Percentiles rank a stretch among this genome's conserved stretches.
phyloP scores from a whole-genome alignment of 2,113 vertebrate species.

The Salvelinus fontinalis region DNA sequence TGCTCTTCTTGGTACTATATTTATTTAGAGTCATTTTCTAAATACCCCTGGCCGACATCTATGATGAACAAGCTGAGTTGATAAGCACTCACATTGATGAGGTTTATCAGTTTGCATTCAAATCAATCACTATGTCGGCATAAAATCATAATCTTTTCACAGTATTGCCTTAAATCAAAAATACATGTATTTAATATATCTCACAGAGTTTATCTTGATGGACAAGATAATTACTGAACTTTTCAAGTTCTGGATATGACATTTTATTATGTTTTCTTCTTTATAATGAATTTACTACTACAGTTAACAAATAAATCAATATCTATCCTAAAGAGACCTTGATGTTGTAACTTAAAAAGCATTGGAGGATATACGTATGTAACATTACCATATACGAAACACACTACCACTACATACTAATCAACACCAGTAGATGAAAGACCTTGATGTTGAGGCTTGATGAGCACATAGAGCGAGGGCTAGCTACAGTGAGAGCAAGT shows the following conservation, averaged over 20 bases:
- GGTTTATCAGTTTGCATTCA: too few relatives aligned
- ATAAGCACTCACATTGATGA: not conserved
- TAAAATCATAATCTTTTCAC: too few relatives aligned
- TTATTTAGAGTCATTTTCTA: not conserved
- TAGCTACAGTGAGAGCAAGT: not conserved
- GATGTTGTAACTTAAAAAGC: not conserved
- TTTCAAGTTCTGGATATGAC: too few relatives aligned
- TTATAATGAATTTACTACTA: not conserved
- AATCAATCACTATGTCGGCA: too few relatives aligned
- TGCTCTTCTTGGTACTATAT: not conserved
- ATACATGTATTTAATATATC: too few relatives aligned
- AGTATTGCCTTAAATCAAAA: too few relatives aligned
- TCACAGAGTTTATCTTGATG: too few relatives aligned
- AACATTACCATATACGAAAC: not conserved
- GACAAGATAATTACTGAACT: too few relatives aligned
- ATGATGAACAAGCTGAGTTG: not conserved
- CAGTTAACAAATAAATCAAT: not conserved
- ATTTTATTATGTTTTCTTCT: not conserved
- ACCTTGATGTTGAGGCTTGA: not conserved
- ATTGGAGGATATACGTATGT: not conserved
- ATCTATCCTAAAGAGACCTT: not conserved
- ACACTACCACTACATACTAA: not conserved
- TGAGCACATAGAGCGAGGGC: not conserved
- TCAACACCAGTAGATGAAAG: not conserved
- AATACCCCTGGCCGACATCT: not conserved